Evolutionary conservation across 2,797 vertebrate genomes (phyloP), one percentile per base, ranked within the genome.

Genomic region (Apogon hyalosoma): DNA sequence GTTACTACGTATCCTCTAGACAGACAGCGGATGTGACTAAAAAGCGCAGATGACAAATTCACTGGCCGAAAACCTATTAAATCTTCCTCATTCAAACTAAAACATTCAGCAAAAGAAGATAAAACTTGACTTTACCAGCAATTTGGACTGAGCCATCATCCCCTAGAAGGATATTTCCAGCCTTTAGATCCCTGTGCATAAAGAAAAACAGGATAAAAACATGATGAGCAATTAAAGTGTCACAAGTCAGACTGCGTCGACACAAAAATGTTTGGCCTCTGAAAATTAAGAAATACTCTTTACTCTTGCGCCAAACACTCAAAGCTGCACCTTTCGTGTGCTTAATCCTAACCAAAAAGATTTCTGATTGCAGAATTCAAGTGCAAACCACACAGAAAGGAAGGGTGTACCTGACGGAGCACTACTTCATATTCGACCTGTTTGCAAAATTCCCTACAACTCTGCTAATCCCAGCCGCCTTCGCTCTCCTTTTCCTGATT

Each of bases 101-200:
- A 28, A 28, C 24, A 11, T 41, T 58, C 24, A 54, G 13, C 7
- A 38, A 7, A 63, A n/a, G 15, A n/a, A 51, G n/a, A 60, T 6
- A 65, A 47, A 58, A 33, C 12, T 28, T 38, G 4, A 77, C 48
- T 11, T 31, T 95, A 97, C 96, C 96, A 92, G 96, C 96, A 63
- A 97, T 98, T 82, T 98, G 96, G 68, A 98, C 96, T 0, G 96
- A 98, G 80, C 96, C 96, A 69, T 98, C 96, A 45, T 98, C 96
- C 73, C 97, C 97, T 28, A 98, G 95, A 80, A 98, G 95, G 90
- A 98, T 98, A 84, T 98, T 98, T 88, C 97, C 97, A 81, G 97
- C 97, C 90, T 98, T 98, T 76, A 98, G 95, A 89, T 98, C 97
- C 90, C 97, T 98, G 90, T 18, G 74, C 14, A 75, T 55, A 66